Evolutionary conservation across 2,113 vertebrate genomes (phyloP).

Genomic region (Procavia capensis): DNA sequence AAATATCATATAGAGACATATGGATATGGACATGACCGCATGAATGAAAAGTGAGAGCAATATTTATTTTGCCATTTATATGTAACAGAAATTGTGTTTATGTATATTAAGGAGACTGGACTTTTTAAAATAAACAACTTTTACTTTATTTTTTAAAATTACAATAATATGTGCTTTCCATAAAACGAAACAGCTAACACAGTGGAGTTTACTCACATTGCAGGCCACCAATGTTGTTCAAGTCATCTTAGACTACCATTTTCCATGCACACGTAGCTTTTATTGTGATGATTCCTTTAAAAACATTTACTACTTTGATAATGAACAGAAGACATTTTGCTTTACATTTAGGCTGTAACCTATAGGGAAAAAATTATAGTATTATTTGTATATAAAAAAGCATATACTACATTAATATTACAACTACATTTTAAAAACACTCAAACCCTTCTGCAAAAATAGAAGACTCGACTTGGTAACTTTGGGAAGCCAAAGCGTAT

Average conservation of each 20-base stretch:
- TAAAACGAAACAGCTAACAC: neutral
- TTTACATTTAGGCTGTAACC: neutral
- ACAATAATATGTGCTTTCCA: neutral
- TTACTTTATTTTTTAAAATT: conserved; percentile 40
- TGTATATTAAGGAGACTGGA: neutral
- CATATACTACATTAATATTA: neutral
- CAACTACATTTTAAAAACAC: neutral
- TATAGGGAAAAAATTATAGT: neutral
- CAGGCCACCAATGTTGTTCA: neutral
- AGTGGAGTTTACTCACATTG: neutral
- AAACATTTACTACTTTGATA: neutral
- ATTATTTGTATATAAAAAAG: neutral
- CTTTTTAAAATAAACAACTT: conserved; percentile 17
- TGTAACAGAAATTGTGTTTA: conserved; percentile 2
- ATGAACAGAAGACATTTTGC: neutral
- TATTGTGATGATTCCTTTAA: neutral
- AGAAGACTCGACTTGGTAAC: no score
- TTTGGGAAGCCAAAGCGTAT: no score
- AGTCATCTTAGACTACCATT: neutral
- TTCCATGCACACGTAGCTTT: neutral
- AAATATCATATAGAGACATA: neutral
- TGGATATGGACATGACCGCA: neutral
- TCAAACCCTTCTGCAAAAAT: neutral
- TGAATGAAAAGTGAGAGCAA: conserved; percentile 2
- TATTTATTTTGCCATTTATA: neutral